Evolutionary conservation across 2,113 vertebrate genomes (phyloP).

Genomic region (Ictalurus furcatus): DNA sequence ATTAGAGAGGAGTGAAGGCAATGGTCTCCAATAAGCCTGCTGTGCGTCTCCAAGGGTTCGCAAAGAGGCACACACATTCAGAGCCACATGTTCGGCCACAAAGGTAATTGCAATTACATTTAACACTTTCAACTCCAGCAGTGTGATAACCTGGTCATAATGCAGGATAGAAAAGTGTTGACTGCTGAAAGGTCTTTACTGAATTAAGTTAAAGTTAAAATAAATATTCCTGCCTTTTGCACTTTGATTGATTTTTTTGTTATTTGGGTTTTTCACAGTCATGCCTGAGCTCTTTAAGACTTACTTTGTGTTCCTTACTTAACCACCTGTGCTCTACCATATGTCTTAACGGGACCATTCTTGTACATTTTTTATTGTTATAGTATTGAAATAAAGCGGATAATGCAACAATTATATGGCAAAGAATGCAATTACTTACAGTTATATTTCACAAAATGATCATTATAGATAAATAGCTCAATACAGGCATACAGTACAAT

Average conservation of each 20-base stretch:
- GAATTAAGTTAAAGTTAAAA: background rate
- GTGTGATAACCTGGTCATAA: background rate
- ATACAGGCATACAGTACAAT: background rate
- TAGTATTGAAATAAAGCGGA: background rate
- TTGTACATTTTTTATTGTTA: background rate
- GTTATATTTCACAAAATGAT: background rate
- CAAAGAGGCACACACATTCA: background rate
- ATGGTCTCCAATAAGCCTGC: background rate
- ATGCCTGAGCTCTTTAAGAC: background rate
- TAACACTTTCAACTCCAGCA: slow-evolving; percentile 20
- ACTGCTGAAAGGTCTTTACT: background rate
- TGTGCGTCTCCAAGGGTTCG: background rate
- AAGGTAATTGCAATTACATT: slow-evolving; percentile 14
- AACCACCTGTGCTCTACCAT: background rate
- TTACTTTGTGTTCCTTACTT: background rate
- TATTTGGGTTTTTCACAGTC: background rate
- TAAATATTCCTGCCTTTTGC: background rate
- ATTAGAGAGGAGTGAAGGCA: slow-evolving; percentile 23
- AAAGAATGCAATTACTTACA: background rate
- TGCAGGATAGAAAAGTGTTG: background rate
- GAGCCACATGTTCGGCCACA: background rate
- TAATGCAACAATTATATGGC: background rate
- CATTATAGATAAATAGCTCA: background rate
- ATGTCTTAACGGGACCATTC: background rate
- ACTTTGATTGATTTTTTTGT: background rate